Base-by-base conservation (phyloP, 2,113 vertebrate species). In the Thomomys bottae region DNA sequence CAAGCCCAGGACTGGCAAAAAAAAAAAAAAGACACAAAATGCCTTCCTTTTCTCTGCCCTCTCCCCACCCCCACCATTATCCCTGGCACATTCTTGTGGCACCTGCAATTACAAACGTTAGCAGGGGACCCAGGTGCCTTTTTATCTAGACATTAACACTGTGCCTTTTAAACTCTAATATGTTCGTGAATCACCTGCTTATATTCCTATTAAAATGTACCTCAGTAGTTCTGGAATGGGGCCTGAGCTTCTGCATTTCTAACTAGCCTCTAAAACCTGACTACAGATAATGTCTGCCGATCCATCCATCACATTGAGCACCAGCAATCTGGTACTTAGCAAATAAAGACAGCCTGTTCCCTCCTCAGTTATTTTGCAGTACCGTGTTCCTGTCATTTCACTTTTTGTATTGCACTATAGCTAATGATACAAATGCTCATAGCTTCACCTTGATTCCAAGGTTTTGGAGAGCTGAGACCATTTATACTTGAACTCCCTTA, bases 91-190 rank as follows among this genome's bases (percentile, higher is more conserved):
- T 87, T 72, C n/a, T 84, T 32, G 24, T 78, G 64, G 70, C 42
- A 88, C 49, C 76, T 71, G 71, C 63, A 80, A 18, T 89, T 91
- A 84, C 70, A 26, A 70, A 40, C 26, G 32, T 78, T 59, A 88
- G 45, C 81, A 81, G 73, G 54, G 38, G 81, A 68, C 54, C 24
- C 73, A 85, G 91, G 57, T 92, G 73, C 88, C 71, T 61, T 54
- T 92, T 92, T 83, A 42, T 14, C 3, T 30, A 82, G 68, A 84
- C 42, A 54, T 89, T 88, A 86, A 57, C 61, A 32, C 36, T 40
- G 12, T 26, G 40, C 23, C 90, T 72, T 89, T 81, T 64, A 71
- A 82, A 70, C 34, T 63, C 84, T 67, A 68, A 14, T 36, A 23
- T 59, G 34, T 18, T 34, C 32, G 4, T 2, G 79, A 54, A 34